Conservation (phyloP, 2,797 vertebrate species). For the Eleutherodactylus coqui region DNA sequence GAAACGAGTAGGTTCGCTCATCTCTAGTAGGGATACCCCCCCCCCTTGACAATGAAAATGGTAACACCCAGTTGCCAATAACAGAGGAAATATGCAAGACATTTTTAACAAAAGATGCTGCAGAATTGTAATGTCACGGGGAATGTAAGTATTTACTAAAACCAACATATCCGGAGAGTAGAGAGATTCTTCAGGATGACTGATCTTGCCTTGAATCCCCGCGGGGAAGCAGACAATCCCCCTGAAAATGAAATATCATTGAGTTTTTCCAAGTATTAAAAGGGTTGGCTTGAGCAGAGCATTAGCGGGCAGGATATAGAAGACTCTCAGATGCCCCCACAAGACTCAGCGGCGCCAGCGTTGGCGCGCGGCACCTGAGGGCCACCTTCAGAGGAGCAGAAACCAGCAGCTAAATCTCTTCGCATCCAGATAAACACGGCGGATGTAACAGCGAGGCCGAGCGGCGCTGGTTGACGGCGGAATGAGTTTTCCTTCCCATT, state of each 20-base stretch:
- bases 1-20: too few species aligned
- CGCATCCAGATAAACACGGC: neutral
- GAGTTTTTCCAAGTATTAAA: neutral
- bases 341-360: neutral
- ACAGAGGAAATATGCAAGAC: neutral
- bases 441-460: neutral
- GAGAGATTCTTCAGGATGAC: neutral
- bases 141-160: neutral
- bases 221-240: neutral
- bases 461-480: neutral
- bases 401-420: neutral
- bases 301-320: neutral
- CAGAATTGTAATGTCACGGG: neutral
- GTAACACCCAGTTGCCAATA: too few species aligned
- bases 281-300: neutral
- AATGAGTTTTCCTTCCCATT: conserved; percentile 3
- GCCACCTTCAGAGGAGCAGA: neutral
- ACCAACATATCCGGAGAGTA: neutral
- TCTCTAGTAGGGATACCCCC: too few species aligned
- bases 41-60: too few species aligned
- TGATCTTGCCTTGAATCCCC: neutral
- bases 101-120: neutral
- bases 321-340: neutral
- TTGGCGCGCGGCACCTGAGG: neutral
- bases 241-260: conserved; percentile 1